Evolutionary conservation across 2,888 invertebrate species (phyloP).

Genomic region (Ernsta delagoae): DNA sequence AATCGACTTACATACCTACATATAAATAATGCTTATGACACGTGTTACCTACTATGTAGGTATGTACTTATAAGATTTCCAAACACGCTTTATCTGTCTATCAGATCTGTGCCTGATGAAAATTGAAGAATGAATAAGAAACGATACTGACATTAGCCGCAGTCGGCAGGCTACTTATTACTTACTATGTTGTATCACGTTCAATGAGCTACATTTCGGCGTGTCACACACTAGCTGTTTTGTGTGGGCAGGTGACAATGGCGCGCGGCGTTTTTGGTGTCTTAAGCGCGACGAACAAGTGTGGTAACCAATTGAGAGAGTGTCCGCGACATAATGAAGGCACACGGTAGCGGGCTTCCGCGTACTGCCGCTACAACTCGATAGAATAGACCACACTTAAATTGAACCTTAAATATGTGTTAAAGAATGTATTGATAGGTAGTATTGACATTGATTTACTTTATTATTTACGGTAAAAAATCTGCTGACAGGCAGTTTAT

Average conservation of each 20-base stretch:
- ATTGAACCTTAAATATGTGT: too few species aligned
- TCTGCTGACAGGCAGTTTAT: too few species aligned
- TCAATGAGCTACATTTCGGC: slow-evolving; percentile 13
- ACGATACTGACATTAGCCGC: not conserved
- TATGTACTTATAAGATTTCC: too few species aligned
- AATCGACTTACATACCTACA: too few species aligned
- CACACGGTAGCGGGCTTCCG: slow-evolving; percentile 82
- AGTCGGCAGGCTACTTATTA: not conserved
- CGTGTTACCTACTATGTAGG: too few species aligned
- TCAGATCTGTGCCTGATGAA: too few species aligned
- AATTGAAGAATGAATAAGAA: too few species aligned
- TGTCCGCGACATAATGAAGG: slow-evolving; percentile 63
- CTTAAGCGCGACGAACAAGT: slow-evolving; percentile 67
- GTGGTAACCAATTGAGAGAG: slow-evolving; percentile 69
- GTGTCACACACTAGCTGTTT: slow-evolving; percentile 14
- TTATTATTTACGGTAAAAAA: too few species aligned
- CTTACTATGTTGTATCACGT: slow-evolving; percentile 5
- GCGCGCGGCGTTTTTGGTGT: slow-evolving; percentile 61
- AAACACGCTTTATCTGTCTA: too few species aligned
- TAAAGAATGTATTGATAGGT: too few species aligned
- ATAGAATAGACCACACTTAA: slow-evolving; percentile 28
- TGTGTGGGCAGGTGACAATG: slow-evolving; percentile 66
- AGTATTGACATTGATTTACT: too few species aligned
- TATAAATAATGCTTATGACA: too few species aligned
- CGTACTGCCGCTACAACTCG: slow-evolving; percentile 50